phyloP scores from a whole-genome alignment of 1,140 invertebrate species.

The Drosophila sulfurigaster region DNA sequence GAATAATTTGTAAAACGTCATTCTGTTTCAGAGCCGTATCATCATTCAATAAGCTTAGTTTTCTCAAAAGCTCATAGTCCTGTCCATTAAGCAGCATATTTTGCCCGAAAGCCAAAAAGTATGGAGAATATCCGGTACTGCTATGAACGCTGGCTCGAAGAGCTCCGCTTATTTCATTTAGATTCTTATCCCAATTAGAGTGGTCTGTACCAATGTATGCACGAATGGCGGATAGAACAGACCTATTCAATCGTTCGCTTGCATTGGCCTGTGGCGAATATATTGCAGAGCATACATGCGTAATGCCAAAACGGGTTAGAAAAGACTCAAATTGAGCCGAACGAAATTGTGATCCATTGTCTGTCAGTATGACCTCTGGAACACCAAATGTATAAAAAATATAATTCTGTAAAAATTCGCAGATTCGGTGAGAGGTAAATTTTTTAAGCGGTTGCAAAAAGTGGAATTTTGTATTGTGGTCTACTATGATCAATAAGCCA shows the following conservation, averaged over 20 bases:
- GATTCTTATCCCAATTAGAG: conserved; percentile 13
- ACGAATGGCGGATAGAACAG: conserved; percentile 10
- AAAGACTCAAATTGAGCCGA: not conserved
- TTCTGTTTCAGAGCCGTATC: conserved; percentile 11
- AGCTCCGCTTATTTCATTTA: conserved; percentile 18
- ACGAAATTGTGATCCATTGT: not conserved
- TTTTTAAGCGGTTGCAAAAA: conserved; percentile 17
- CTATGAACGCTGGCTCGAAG: not conserved
- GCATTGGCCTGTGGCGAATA: conserved; percentile 33
- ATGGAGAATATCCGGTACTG: conserved; percentile 18
- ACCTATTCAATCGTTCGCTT: conserved; percentile 25
- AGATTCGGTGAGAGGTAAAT: conserved; percentile 6
- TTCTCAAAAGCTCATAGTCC: conserved; percentile 26
- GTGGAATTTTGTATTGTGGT: conserved; percentile 30
- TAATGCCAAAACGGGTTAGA: conserved; percentile 7
- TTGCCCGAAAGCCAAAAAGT: conserved; percentile 27
- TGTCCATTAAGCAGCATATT: conserved; percentile 37
- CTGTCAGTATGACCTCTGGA: not conserved
- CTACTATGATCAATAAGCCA: conserved; percentile 13
- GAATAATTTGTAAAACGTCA: not conserved
- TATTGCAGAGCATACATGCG: conserved; percentile 13
- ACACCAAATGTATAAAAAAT: conserved; percentile 26
- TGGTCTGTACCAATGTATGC: conserved; percentile 29
- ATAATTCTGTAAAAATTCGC: conserved; percentile 16
- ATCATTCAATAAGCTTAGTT: conserved; percentile 16